Percentiles rank a stretch among this genome's conserved stretches.
These are phyloP conservation scores for Archaeoteleia sp. DNA, from an alignment of 2,888 invertebrate species.

Conservation along the genomic window DNA sequence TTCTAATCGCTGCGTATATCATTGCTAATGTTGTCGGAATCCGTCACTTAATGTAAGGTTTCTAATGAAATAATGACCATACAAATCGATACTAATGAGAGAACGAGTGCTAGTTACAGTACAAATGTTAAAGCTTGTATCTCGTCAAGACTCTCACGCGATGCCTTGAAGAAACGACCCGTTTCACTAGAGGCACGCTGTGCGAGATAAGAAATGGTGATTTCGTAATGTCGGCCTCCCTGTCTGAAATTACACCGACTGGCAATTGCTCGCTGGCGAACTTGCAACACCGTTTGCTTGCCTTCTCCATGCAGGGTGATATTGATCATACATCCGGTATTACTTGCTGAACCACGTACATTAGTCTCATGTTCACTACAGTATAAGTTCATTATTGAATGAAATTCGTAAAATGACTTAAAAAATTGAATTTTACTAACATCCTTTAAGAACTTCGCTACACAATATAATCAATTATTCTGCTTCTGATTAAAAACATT, in stretches of 20 bases:
- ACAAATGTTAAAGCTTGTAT: constrained; percentile 36
- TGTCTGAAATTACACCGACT: constrained; percentile 39
- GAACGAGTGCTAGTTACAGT: constrained; percentile 23
- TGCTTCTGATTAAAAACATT: too few relatives aligned
- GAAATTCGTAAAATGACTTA: too few relatives aligned
- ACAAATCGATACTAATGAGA: constrained; percentile 37
- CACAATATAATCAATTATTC: too few relatives aligned
- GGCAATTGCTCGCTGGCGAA: constrained; percentile 37
- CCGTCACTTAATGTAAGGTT: too few relatives aligned
- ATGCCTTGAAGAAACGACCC: constrained; percentile 18
- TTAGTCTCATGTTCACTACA: neutral
- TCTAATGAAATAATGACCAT: too few relatives aligned
- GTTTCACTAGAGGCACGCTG: constrained; percentile 7
- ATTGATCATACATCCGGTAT: constrained; percentile 1
- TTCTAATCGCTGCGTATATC: too few relatives aligned
- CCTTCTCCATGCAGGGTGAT: constrained; percentile 18
- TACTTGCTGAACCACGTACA: neutral
- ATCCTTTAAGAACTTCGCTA: too few relatives aligned
- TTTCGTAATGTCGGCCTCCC: constrained; percentile 29
- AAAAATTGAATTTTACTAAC: too few relatives aligned
- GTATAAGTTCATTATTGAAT: too few relatives aligned
- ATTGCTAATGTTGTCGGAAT: too few relatives aligned
- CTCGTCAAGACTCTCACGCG: constrained; percentile 23
- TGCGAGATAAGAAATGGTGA: constrained; percentile 19
- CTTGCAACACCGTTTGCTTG: too few relatives aligned